Evolutionary conservation across 2,113 vertebrate species (phyloP).

Genomic region (Rhombomys opimus): DNA sequence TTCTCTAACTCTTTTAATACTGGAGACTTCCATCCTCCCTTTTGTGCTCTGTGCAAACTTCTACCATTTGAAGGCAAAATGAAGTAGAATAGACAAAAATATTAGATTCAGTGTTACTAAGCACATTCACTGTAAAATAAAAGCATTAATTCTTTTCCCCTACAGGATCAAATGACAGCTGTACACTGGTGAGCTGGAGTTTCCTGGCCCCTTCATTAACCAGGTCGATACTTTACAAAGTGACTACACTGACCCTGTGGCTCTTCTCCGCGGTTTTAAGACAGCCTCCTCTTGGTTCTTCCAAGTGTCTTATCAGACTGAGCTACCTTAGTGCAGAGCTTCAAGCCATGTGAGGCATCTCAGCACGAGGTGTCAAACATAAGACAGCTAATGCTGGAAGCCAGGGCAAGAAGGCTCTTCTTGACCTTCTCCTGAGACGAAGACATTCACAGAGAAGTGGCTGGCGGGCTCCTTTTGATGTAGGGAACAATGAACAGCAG

Average conservation of each 20-base stretch:
- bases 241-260: constrained; percentile 70
- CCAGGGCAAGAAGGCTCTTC: constrained; percentile 67
- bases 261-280: constrained; percentile 70
- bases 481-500: constrained; percentile 76
- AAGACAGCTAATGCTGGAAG: constrained; percentile 74
- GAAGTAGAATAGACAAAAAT: constrained; percentile 29
- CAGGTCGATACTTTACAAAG: constrained; percentile 75
- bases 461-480: constrained; percentile 76
- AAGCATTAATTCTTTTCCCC: constrained; percentile 58
- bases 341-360: constrained; percentile 76
- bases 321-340: constrained; percentile 71
- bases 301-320: constrained; percentile 61
- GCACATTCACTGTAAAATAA: constrained; percentile 49
- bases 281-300: constrained; percentile 64
- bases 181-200: constrained; percentile 64
- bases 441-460: constrained; percentile 58
- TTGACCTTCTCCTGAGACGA: constrained; percentile 73
- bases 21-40: background rate
- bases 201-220: constrained; percentile 76
- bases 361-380: constrained; percentile 81
- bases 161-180: constrained; percentile 66
- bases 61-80: background rate
- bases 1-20: background rate
- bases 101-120: background rate
- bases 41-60: background rate